Conservation (phyloP, 2,888 invertebrate species). For the Agrotis ipsilon region DNA sequence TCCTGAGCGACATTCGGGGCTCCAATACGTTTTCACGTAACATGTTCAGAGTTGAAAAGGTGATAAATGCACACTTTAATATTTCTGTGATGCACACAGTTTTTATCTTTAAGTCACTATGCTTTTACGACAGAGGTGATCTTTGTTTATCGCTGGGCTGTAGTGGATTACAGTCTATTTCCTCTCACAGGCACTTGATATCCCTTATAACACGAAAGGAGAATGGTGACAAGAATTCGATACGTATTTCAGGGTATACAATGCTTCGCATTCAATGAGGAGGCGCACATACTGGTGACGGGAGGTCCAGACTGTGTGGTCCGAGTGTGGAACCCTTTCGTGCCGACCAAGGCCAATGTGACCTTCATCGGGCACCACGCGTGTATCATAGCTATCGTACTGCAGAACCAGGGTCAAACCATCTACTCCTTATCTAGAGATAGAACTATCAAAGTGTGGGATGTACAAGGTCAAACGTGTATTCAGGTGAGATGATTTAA, state of each 20-base stretch:
- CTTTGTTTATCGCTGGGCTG: background rate
- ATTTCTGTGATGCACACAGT: too few relatives aligned
- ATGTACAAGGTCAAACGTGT: conserved; percentile 92
- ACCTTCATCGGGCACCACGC: conserved; percentile 93
- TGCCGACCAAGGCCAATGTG: conserved; percentile 92
- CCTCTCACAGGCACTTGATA: too few relatives aligned
- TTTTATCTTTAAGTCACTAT: too few relatives aligned
- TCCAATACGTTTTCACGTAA: conserved; percentile 87
- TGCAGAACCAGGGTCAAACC: conserved; percentile 92
- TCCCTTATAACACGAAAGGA: background rate
- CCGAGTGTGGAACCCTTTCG: conserved; percentile 95
- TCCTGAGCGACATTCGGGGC: conserved; percentile 92
- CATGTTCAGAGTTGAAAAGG: conserved; percentile 91
- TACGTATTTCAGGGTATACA: conserved; percentile 89
- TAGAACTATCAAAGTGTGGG: conserved; percentile 95
- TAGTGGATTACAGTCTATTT: background rate
- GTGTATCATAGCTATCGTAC: conserved; percentile 92
- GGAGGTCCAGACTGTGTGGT: conserved; percentile 95
- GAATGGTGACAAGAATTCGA: background rate
- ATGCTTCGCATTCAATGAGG: conserved; percentile 92
- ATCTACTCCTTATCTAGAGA: conserved; percentile 94
- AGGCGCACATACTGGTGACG: conserved; percentile 91
- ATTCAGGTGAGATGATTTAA: conserved; percentile 90
- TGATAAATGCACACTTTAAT: too few relatives aligned
- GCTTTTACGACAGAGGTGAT: background rate